A percentile compares a stretch with the other conserved stretches of the same genome.
Conservation (phyloP, 2,888 invertebrate genomes). For the Doris montereyensis region DNA sequence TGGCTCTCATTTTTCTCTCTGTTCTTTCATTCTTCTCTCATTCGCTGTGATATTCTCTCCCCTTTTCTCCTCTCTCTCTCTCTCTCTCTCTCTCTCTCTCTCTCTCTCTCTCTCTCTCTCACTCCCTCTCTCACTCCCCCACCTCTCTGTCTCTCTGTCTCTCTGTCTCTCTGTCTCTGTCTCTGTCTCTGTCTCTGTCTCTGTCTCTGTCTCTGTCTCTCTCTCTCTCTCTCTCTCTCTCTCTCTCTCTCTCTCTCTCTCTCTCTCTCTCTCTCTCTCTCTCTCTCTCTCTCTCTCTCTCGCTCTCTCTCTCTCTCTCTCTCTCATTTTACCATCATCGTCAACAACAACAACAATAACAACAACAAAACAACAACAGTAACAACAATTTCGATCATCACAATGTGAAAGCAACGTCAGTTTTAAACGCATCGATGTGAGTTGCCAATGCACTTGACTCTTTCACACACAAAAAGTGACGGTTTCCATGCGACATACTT, state of each 20-base stretch:
- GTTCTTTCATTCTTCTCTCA: not conserved
- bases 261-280: conserved; percentile 1
- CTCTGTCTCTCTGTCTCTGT: conserved; percentile 11
- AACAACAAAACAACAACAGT: no score
- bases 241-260: not conserved
- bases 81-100: not conserved
- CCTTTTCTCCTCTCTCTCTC: no score
- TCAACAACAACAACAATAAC: no score
- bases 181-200: not conserved
- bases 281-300: conserved; percentile 3
- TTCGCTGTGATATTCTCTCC: not conserved
- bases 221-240: not conserved
- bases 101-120: not conserved
- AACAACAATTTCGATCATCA: no score
- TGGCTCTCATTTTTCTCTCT: not conserved
- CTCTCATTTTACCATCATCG: no score
- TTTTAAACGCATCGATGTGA: no score
- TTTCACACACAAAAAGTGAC: no score
- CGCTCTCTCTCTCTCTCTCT: conserved; percentile 1
- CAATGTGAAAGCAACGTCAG: no score
- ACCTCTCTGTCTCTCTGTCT: conserved; percentile 23
- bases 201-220: not conserved
- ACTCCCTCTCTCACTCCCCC: not conserved
- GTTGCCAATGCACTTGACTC: no score
- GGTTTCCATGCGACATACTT: no score